Evolutionary conservation across 1,140 invertebrate species (phyloP), one percentile per base, ranked within the genome.

Genomic region (Micrasema minimum): DNA sequence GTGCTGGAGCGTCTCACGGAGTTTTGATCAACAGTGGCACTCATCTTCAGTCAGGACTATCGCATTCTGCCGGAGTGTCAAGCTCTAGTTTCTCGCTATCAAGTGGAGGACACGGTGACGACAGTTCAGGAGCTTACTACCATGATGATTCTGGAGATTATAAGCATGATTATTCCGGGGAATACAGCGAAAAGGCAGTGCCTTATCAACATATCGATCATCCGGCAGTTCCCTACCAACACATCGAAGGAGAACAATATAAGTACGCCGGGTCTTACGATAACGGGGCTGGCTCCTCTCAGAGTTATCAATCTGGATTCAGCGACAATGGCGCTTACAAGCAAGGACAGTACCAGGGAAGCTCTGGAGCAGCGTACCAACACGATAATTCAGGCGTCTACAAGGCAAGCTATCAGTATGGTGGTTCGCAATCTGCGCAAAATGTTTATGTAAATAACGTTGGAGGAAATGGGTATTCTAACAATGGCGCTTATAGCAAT

Each of bases 111-210:
- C 38, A 51, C 31, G 76, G 79, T 9, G 79, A 82, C 71, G 83
- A 84, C 65, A 79, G 81, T 51, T 79, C 80, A 12, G 83, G 84
- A 23, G 80, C 81, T 50, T 80, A 81, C 41, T 66, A 77, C 31
- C 76, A 78, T 45, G 80, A 79, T 46, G 77, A 79, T 70, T 78
- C 78, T n/a, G 81, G 80, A 50, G 75, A 78, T 22, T 83, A 81
- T 68, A 69, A 76, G 37, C 66, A 72, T 41, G 75, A 76, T 41
- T 73, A 78, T 71, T 71, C 76, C 11, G 79, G 76, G 69, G 74
- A 71, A 46, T 75, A 74, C 55, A 69, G 16, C 64, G 68, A 70
- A 18, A 53, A 71, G 26, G 61, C 64, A 6, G 43, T 71, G 7
- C 69, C 69, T 14, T 71, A 71, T 45, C 57, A 70, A 57, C 68